Evolutionary conservation across 2,888 invertebrate genomes (phyloP).

Genomic region (Nomada lathburiana): DNA sequence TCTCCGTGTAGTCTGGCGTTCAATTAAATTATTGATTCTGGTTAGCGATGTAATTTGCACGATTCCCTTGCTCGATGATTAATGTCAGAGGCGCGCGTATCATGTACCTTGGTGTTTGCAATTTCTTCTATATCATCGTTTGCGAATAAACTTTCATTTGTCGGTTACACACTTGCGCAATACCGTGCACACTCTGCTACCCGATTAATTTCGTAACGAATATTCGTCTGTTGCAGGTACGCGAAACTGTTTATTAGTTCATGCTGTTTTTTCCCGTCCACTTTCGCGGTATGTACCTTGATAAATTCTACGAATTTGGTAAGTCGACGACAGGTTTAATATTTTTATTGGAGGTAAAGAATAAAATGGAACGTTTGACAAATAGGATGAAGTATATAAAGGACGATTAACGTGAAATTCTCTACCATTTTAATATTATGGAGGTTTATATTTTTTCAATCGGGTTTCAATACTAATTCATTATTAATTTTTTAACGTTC

Average conservation of each 20-base stretch:
- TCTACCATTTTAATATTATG: too few relatives aligned
- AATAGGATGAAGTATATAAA: too few relatives aligned
- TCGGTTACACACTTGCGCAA: neutral
- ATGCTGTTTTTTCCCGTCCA: too few relatives aligned
- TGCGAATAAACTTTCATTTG: slow-evolving; percentile 1
- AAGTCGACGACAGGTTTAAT: neutral
- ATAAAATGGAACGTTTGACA: too few relatives aligned
- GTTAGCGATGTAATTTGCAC: neutral
- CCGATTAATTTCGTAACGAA: slow-evolving; percentile 14
- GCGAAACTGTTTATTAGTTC: neutral
- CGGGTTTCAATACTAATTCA: too few relatives aligned
- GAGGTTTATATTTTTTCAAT: too few relatives aligned
- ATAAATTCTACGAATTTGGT: neutral
- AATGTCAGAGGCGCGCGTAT: neutral
- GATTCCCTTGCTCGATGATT: neutral
- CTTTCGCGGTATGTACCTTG: too few relatives aligned
- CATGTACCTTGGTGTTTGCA: too few relatives aligned
- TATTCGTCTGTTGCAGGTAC: slow-evolving; percentile 2
- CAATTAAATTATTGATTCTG: neutral
- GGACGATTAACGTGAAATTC: too few relatives aligned
- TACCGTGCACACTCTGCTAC: neutral
- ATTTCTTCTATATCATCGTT: slow-evolving; percentile 1
- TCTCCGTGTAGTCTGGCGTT: neutral
- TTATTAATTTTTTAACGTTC: too few relatives aligned
- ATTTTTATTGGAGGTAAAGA: too few relatives aligned